Evolutionary conservation across 2,113 vertebrate species (phyloP), one percentile per base, ranked within the genome.

Genomic region (Gallinago jamesoni): DNA sequence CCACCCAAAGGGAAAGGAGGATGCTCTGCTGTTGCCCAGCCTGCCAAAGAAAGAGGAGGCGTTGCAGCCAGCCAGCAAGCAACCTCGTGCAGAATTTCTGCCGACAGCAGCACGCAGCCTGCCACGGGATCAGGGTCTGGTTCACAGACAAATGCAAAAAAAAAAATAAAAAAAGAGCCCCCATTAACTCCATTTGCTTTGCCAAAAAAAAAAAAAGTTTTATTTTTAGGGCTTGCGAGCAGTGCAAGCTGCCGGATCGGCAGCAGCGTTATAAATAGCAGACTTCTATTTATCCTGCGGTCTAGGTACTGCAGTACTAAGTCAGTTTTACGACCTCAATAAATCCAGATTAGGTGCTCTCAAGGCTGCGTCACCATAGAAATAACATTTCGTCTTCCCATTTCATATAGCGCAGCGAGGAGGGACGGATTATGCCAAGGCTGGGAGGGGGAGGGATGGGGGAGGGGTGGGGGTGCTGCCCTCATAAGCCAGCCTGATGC

Each of bases 221-320:
- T 93, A 96, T 95, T 95, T 95, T 96, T 96, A 96, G 94, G 4
- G 30, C 83, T 37, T 6, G 14, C 4, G 6, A 93, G 88, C 2
- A 0, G 68, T 66, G 91, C 88, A 39, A 39, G 39, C 39, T 92
- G 47, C 47, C 47, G 77, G 96, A 93, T 93, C 90, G 95, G 90
- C 94, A 94, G 60, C 35, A 94, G 60, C 35, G 10, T 69, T 96
- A 97, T 95, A 96, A 97, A 97, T 94, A 96, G 96, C 84, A 90
- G 85, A 9, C 48, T 90, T 30, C 59, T 90, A 80, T 95, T 97
- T 91, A 95, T 93, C 90, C 93, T 63, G 7, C 84, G 57, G 93
- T 76, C 92, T 82, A 24, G 73, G 87, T 41, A 86, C 22, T 0
- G 5, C 85, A 17, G n/a, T 6, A 73, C 90, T 91, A 76, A 95